These are phyloP conservation scores for Drosophila paulistorum DNA, from an alignment of 1,140 invertebrate species.

Conservation along the genomic window DNA sequence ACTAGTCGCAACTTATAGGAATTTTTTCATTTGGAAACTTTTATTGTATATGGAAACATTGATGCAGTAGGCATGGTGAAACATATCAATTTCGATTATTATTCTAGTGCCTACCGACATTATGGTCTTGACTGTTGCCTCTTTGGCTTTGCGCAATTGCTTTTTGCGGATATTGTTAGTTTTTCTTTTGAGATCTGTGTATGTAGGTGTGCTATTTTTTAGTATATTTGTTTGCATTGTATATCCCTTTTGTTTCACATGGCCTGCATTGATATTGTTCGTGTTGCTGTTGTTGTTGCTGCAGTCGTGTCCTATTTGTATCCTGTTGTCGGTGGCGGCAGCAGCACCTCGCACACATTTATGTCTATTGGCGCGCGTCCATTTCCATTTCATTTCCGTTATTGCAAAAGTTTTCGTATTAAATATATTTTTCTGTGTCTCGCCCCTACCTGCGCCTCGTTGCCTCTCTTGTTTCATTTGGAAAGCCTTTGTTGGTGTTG, in stretches of 20 bases:
- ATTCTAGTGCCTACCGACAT: slow-evolving; percentile 36
- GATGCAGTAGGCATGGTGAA: no score
- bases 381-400: slow-evolving; percentile 81
- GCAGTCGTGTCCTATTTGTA: slow-evolving; percentile 78
- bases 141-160: slow-evolving; percentile 74
- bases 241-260: slow-evolving; percentile 71
- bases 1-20: no score
- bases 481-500: slow-evolving; percentile 55
- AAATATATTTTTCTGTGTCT: slow-evolving; percentile 74
- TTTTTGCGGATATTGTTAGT: slow-evolving; percentile 80
- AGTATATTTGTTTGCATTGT: slow-evolving; percentile 63
- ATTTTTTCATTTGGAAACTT: no score
- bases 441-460: slow-evolving; percentile 27
- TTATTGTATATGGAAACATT: no score
- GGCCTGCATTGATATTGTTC: slow-evolving; percentile 61
- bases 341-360: slow-evolving; percentile 66
- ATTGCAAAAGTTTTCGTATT: slow-evolving; percentile 81
- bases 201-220: slow-evolving; percentile 6
- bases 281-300: slow-evolving; percentile 27
- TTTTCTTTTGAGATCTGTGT: slow-evolving; percentile 67
- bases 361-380: slow-evolving; percentile 81
- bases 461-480: slow-evolving; percentile 70
- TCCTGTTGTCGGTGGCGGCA: slow-evolving; percentile 54
- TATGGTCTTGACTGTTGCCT: slow-evolving; percentile 48
- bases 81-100: slow-evolving; percentile 44